Percentiles rank a stretch among this genome's conserved stretches.
Evolutionary conservation across 2,888 invertebrate genomes (phyloP).

Genomic region (Epinotia demarniana): DNA sequence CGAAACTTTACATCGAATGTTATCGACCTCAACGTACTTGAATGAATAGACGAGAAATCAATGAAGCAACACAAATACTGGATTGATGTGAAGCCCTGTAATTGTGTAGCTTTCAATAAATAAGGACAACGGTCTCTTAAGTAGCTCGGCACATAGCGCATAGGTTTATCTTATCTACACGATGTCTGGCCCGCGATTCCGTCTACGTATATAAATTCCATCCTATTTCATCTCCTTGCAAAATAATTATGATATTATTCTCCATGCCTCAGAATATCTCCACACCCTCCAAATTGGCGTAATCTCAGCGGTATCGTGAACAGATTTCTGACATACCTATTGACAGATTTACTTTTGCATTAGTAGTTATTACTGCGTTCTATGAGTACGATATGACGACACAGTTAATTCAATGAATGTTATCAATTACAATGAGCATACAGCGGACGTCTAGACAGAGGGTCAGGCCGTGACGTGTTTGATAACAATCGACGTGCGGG

Average conservation of each 20-base stretch:
- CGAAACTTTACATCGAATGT: conserved; percentile 56
- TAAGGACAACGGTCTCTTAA: neutral
- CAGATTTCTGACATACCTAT: neutral
- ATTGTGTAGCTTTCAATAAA: conserved; percentile 8
- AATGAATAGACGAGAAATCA: conserved; percentile 49
- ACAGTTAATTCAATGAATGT: conserved; percentile 34
- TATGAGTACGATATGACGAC: neutral
- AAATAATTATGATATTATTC: neutral
- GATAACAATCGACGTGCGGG: conserved; percentile 51
- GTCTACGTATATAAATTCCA: neutral
- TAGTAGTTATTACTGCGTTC: neutral
- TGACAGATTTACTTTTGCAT: neutral
- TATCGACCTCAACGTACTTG: conserved; percentile 54
- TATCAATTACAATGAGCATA: conserved; percentile 32
- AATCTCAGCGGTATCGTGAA: neutral
- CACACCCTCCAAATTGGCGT: neutral
- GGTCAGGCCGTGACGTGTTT: conserved; percentile 52
- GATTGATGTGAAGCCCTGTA: conserved; percentile 51
- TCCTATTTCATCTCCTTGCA: neutral
- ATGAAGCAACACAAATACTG: conserved; percentile 63
- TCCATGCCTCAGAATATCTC: neutral
- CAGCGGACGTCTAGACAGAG: conserved; percentile 50
- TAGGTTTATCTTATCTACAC: neutral
- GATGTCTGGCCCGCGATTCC: neutral
- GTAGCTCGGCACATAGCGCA: neutral